These are phyloP conservation scores for Tragulus kanchil DNA, from an alignment of 2,113 vertebrate species.

Conservation along the genomic window DNA sequence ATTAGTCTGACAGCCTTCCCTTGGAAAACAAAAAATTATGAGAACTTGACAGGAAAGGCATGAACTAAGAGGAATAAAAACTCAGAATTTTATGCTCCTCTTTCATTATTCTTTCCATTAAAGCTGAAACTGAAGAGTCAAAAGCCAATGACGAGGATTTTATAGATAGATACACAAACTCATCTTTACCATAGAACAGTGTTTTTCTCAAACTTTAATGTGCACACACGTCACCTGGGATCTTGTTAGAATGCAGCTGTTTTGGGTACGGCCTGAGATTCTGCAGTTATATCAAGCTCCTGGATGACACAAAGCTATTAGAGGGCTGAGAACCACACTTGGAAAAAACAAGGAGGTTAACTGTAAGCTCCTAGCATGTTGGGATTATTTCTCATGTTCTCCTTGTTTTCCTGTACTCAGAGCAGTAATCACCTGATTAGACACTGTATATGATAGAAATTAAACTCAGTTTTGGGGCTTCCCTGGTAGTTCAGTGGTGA, in stretches of 20 bases:
- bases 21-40: too few relatives aligned
- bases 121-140: not conserved
- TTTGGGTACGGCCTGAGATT: not conserved
- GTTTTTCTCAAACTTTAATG: not conserved
- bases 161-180: not conserved
- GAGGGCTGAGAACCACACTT: not conserved
- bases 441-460: not conserved
- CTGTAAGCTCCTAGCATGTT: rapidly evolving
- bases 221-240: not conserved
- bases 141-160: not conserved
- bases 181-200: not conserved
- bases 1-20: not conserved
- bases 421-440: not conserved
- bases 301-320: not conserved
- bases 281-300: not conserved
- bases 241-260: not conserved
- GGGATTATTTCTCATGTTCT: not conserved
- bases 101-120: not conserved
- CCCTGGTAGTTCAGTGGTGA: too few relatives aligned
- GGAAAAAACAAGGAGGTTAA: not conserved
- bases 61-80: conserved; percentile 43
- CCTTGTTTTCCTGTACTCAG: not conserved
- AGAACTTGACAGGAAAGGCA: not conserved
- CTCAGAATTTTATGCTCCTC: not conserved
- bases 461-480: not conserved